Evolutionary conservation across 2,888 invertebrate species (phyloP).

Genomic region (Xylophagus ater): DNA sequence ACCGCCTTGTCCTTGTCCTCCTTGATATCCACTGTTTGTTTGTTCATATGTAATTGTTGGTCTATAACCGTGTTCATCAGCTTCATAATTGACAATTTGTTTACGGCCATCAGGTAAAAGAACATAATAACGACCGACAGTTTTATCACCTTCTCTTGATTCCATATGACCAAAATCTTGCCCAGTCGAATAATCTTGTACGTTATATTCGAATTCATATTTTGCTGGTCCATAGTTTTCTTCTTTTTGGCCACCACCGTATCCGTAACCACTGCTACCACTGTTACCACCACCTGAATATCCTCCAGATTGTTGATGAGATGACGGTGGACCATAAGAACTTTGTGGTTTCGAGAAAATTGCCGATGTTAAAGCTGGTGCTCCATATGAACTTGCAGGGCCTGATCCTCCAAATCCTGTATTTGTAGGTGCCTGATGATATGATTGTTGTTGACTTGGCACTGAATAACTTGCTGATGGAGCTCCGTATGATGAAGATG

Average conservation of each 20-base stretch:
- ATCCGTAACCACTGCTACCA: slow-evolving; percentile 19
- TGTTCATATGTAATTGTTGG: slow-evolving; percentile 58
- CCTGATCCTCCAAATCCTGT: slow-evolving; percentile 35
- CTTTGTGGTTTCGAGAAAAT: slow-evolving; percentile 34
- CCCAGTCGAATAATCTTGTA: slow-evolving; percentile 51
- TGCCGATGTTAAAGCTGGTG: slow-evolving; percentile 43
- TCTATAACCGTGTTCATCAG: slow-evolving; percentile 55
- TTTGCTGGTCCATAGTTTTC: slow-evolving; percentile 51
- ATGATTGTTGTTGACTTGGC: slow-evolving; percentile 32
- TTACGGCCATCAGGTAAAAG: slow-evolving; percentile 56
- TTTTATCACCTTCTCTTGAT: slow-evolving; percentile 49
- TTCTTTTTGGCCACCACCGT: slow-evolving; percentile 24
- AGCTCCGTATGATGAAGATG: slow-evolving; percentile 25
- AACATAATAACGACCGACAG: slow-evolving; percentile 54
- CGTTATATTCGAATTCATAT: slow-evolving; percentile 58
- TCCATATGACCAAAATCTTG: slow-evolving; percentile 58
- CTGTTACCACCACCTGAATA: slow-evolving; percentile 14
- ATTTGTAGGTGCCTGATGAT: slow-evolving; percentile 28
- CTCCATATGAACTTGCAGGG: slow-evolving; percentile 42
- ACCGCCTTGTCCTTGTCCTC: slow-evolving; percentile 22
- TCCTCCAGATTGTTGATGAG: slow-evolving; percentile 2
- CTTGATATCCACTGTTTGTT: slow-evolving; percentile 32
- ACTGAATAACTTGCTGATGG: slow-evolving; percentile 28
- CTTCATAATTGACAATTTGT: slow-evolving; percentile 59
- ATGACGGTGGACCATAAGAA: slow-evolving; percentile 28